phyloP scores from a whole-genome alignment of 2,888 invertebrate genomes.

The Aphodius granarius region DNA sequence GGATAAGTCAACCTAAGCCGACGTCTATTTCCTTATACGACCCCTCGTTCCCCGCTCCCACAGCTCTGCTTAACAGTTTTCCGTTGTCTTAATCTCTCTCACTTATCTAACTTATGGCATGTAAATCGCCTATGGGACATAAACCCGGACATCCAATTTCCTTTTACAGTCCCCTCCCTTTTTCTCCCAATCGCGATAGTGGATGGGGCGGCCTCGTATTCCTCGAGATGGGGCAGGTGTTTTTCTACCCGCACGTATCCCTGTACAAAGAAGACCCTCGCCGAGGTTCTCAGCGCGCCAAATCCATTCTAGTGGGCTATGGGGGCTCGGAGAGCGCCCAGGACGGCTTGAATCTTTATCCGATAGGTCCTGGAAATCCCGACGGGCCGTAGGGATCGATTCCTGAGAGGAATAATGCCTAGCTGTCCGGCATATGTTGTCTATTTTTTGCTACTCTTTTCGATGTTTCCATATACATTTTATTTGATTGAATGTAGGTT shows the following conservation, averaged over 20 bases:
- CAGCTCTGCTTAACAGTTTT: background rate
- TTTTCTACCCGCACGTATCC: background rate
- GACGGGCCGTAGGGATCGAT: background rate
- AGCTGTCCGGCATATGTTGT: background rate
- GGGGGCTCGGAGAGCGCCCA: background rate
- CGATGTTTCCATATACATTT: no score
- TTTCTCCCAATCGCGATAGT: background rate
- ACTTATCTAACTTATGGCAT: background rate
- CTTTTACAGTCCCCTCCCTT: background rate
- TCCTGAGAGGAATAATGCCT: background rate
- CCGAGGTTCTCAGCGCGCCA: background rate
- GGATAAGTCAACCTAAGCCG: background rate
- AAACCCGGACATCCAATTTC: background rate
- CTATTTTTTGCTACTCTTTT: background rate
- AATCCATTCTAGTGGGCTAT: background rate
- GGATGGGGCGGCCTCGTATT: background rate
- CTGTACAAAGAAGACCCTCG: background rate
- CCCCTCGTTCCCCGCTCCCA: background rate
- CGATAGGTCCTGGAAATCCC: background rate
- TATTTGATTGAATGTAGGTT: no score
- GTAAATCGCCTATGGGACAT: background rate
- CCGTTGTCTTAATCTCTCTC: background rate
- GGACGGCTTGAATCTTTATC: background rate
- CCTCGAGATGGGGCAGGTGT: background rate
- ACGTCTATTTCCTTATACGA: background rate